Evolutionary conservation across 1,140 invertebrate species (phyloP).

Genomic region (Oedothorax gibbosus): DNA sequence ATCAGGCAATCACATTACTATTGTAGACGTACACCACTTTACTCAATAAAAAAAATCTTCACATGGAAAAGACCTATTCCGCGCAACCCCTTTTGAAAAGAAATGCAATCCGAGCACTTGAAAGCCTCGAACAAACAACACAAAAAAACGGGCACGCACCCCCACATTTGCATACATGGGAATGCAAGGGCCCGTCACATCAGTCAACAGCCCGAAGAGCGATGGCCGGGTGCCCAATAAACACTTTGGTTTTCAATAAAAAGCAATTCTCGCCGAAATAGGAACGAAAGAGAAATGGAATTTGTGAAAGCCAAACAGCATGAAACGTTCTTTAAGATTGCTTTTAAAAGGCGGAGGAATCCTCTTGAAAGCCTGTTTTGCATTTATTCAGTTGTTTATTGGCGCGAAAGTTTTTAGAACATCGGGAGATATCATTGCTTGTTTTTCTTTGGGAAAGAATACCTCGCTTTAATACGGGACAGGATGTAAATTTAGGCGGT

Average conservation of each 20-base stretch:
- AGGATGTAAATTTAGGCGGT: no score
- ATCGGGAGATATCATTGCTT: no score
- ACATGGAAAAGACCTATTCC: conserved; percentile 23
- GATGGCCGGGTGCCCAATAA: conserved; percentile 60
- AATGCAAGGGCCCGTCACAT: neutral
- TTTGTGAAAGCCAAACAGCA: conserved; percentile 53
- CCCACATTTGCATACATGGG: conserved; percentile 45
- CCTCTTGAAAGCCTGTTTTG: conserved; percentile 36
- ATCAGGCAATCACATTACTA: no score
- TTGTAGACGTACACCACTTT: conserved; percentile 14
- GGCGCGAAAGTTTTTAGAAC: conserved; percentile 2
- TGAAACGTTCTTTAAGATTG: conserved; percentile 58
- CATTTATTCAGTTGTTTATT: conserved; percentile 50
- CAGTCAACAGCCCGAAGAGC: conserved; percentile 19
- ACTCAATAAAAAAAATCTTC: neutral
- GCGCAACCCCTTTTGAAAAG: conserved; percentile 23
- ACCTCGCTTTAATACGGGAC: no score
- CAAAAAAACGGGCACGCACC: conserved; percentile 39
- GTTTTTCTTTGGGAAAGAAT: no score
- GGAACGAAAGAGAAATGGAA: conserved; percentile 50
- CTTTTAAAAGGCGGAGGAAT: conserved; percentile 44
- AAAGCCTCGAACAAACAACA: conserved; percentile 51
- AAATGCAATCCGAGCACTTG: conserved; percentile 58
- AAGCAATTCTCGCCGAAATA: conserved; percentile 60
- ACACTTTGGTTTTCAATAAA: conserved; percentile 61